These are phyloP conservation scores for Proisotoma minuta DNA, from an alignment of 2,888 invertebrate species.

Conservation along the genomic window DNA sequence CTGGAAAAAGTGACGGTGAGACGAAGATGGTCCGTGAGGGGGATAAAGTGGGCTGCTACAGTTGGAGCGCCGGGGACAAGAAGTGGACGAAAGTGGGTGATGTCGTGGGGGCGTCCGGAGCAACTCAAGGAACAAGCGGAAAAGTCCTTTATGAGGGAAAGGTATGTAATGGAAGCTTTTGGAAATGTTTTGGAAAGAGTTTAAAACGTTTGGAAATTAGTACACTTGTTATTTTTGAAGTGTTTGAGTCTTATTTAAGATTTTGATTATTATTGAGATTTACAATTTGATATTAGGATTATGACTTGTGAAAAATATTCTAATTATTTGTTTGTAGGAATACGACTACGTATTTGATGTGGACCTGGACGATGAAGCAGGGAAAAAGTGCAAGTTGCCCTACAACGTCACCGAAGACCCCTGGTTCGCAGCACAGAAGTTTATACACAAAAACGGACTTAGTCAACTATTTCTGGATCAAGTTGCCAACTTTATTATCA, in stretches of 20 bases:
- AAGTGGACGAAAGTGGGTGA: slow-evolving; percentile 85
- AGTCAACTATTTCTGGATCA: slow-evolving; percentile 79
- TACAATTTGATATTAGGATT: too few relatives aligned
- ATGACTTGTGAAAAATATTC: not conserved
- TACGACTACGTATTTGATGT: slow-evolving; percentile 95
- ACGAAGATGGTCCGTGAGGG: slow-evolving; percentile 76
- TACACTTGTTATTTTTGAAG: not conserved
- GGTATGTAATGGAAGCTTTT: too few relatives aligned
- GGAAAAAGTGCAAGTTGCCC: slow-evolving; percentile 72
- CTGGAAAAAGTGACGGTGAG: slow-evolving; percentile 76
- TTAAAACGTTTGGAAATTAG: not conserved
- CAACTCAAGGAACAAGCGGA: slow-evolving; percentile 62
- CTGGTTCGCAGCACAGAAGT: slow-evolving; percentile 83
- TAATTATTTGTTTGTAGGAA: slow-evolving; percentile 53
- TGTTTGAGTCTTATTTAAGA: too few relatives aligned
- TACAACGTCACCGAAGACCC: slow-evolving; percentile 88
- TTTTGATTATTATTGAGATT: too few relatives aligned
- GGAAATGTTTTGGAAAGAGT: too few relatives aligned
- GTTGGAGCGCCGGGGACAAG: slow-evolving; percentile 63
- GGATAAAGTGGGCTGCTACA: slow-evolving; percentile 63
- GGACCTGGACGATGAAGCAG: slow-evolving; percentile 84
- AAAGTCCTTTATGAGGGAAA: slow-evolving; percentile 79
- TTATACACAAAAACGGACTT: slow-evolving; percentile 77
- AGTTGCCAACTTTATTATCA: slow-evolving; percentile 87
- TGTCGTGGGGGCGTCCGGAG: slow-evolving; percentile 72